These are phyloP conservation scores for Mastacembelus armatus DNA, from an alignment of 2,797 vertebrate genomes.

Conservation along the genomic window DNA sequence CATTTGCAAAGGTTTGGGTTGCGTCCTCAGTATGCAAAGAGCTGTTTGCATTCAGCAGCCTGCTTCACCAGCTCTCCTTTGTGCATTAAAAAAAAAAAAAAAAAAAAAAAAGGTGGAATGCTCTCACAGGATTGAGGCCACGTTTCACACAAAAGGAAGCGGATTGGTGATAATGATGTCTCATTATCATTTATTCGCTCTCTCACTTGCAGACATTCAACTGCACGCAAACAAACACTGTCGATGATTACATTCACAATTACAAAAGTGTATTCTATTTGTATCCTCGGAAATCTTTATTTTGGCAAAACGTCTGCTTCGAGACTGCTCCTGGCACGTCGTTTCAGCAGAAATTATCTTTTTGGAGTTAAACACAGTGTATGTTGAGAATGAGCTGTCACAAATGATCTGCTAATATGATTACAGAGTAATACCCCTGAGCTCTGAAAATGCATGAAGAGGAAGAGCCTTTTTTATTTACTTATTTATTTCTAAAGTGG, in stretches of 20 bases:
- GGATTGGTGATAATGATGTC: conserved; percentile 49
- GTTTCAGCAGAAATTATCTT: conserved; percentile 40
- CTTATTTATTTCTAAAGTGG: too few species aligned
- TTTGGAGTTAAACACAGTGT: conserved; percentile 50
- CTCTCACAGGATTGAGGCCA: conserved; percentile 25
- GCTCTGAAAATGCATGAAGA: conserved; percentile 37
- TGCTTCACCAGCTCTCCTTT: conserved; percentile 22
- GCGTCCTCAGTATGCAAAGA: conserved; percentile 31
- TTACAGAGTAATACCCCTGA: conserved; percentile 56
- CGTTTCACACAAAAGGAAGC: conserved; percentile 40
- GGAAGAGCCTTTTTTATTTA: conserved; percentile 23
- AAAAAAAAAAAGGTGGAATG: not conserved
- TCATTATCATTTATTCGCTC: conserved; percentile 49
- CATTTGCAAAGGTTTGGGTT: conserved; percentile 71
- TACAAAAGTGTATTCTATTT: conserved; percentile 33
- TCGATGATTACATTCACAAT: conserved; percentile 45
- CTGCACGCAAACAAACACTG: conserved; percentile 51
- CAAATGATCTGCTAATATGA: conserved; percentile 69
- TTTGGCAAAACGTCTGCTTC: conserved; percentile 48
- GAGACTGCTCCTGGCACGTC: conserved; percentile 39
- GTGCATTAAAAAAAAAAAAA: conserved; percentile 19
- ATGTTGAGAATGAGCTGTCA: conserved; percentile 61
- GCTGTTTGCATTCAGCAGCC: conserved; percentile 42
- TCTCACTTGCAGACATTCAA: conserved; percentile 14
- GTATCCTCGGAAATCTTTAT: conserved; percentile 32